Evolutionary conservation across 2,888 invertebrate genomes (phyloP).

Genomic region (Yponomeuta malinellus): DNA sequence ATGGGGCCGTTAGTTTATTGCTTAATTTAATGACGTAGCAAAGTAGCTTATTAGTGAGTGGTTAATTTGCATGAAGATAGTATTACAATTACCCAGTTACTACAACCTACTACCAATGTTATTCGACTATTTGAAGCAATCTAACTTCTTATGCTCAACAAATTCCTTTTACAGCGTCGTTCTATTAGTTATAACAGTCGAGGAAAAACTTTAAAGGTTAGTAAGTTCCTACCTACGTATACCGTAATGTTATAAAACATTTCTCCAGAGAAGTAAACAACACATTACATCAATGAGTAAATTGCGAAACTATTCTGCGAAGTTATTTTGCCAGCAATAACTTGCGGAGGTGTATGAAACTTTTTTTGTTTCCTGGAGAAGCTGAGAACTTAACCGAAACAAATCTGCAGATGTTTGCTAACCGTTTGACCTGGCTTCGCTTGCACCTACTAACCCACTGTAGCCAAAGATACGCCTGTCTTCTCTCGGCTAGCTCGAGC

Average conservation of each 20-base stretch:
- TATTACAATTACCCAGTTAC: background rate
- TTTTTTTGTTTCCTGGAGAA: conserved; percentile 31
- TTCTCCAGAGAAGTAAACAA: too few relatives aligned
- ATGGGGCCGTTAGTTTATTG: conserved; percentile 21
- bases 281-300: too few relatives aligned
- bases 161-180: background rate
- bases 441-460: conserved; percentile 68
- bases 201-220: too few relatives aligned
- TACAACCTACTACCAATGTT: background rate
- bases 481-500: conserved; percentile 25
- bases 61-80: conserved; percentile 5
- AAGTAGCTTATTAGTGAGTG: background rate
- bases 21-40: conserved; percentile 23
- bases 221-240: too few relatives aligned
- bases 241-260: too few relatives aligned
- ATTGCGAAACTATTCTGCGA: too few relatives aligned
- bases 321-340: too few relatives aligned
- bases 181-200: too few relatives aligned
- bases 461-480: conserved; percentile 40
- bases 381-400: conserved; percentile 50
- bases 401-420: conserved; percentile 60
- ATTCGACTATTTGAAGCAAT: background rate
- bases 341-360: too few relatives aligned
- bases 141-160: background rate
- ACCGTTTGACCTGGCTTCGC: conserved; percentile 64